Percentiles rank a stretch among this genome's conserved stretches.
Conservation (phyloP, 2,888 invertebrate genomes). For the Eudemis profundana region DNA sequence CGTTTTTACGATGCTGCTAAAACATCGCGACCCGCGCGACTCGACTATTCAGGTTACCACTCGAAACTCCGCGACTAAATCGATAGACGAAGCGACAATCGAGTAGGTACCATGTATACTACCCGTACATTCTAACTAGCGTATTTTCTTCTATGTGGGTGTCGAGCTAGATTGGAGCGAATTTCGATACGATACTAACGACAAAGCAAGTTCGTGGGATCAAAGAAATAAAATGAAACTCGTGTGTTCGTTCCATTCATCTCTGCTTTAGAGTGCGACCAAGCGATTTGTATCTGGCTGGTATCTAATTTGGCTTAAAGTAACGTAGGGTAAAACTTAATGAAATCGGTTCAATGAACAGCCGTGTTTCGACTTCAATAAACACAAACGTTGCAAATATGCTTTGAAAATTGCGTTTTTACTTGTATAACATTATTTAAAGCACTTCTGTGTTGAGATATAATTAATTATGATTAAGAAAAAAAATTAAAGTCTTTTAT, state of each 20-base stretch:
- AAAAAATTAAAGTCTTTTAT: too few species aligned
- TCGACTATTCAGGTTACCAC: slow-evolving; percentile 19
- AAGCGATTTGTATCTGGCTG: slow-evolving; percentile 6
- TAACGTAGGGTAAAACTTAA: slow-evolving; percentile 7
- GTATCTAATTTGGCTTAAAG: slow-evolving; percentile 15
- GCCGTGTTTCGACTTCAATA: not conserved
- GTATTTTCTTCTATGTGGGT: slow-evolving; percentile 25
- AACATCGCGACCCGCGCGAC: not conserved
- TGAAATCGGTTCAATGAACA: slow-evolving; percentile 12
- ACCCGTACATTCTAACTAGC: slow-evolving; percentile 7
- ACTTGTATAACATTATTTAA: not conserved
- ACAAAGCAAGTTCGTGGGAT: slow-evolving; percentile 31
- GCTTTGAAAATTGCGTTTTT: not conserved
- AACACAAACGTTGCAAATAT: not conserved
- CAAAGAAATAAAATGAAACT: slow-evolving; percentile 40
- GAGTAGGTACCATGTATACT: slow-evolving; percentile 26
- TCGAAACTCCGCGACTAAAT: slow-evolving; percentile 27
- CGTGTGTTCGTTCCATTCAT: slow-evolving; percentile 11
- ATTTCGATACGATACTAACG: slow-evolving; percentile 31
- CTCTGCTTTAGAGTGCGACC: slow-evolving; percentile 18
- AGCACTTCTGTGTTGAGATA: not conserved
- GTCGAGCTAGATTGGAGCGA: slow-evolving; percentile 29
- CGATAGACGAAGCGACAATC: slow-evolving; percentile 29
- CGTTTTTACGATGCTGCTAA: not conserved
- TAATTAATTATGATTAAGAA: too few species aligned